A percentile compares a stretch with the other conserved stretches of the same genome.
phyloP scores from a whole-genome alignment of 2,888 invertebrate species.

The Drosophila tanythrix region DNA sequence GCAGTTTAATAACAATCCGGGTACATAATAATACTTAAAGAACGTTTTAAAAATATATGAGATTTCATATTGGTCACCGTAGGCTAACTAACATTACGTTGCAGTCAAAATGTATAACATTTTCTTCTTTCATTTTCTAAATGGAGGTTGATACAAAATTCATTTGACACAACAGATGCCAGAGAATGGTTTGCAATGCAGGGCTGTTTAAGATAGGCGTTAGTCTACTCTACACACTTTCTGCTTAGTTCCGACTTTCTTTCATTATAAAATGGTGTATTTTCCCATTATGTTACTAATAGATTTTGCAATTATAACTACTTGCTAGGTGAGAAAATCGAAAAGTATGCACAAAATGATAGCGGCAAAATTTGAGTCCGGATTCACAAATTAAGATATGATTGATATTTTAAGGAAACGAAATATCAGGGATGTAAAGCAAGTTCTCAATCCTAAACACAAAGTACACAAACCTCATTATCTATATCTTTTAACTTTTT shows the following conservation, averaged over 20 bases:
- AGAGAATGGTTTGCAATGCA: not conserved
- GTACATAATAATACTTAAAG: constrained; percentile 43
- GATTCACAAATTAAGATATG: not conserved
- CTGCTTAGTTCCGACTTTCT: too few relatives aligned
- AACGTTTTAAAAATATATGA: constrained; percentile 52
- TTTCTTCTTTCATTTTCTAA: constrained; percentile 1
- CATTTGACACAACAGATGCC: not conserved
- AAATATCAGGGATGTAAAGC: not conserved
- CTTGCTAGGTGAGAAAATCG: not conserved
- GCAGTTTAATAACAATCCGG: constrained; percentile 53
- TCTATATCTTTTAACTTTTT: not conserved
- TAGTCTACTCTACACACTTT: not conserved
- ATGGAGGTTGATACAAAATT: constrained; percentile 24
- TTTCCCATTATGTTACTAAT: not conserved
- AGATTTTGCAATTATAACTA: not conserved
- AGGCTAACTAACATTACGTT: constrained; percentile 12
- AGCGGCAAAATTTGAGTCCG: not conserved
- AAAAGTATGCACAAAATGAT: not conserved
- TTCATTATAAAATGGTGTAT: not conserved
- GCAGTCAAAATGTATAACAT: constrained; percentile 5
- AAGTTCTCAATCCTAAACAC: not conserved
- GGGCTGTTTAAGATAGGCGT: not conserved
- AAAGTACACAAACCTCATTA: not conserved
- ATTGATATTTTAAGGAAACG: not conserved
- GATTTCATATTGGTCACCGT: constrained; percentile 37